Percentiles rank a stretch among this genome's conserved stretches.
These are phyloP conservation scores for Hemitrygon akajei DNA, from an alignment of 2,797 vertebrate species.

Conservation along the genomic window DNA sequence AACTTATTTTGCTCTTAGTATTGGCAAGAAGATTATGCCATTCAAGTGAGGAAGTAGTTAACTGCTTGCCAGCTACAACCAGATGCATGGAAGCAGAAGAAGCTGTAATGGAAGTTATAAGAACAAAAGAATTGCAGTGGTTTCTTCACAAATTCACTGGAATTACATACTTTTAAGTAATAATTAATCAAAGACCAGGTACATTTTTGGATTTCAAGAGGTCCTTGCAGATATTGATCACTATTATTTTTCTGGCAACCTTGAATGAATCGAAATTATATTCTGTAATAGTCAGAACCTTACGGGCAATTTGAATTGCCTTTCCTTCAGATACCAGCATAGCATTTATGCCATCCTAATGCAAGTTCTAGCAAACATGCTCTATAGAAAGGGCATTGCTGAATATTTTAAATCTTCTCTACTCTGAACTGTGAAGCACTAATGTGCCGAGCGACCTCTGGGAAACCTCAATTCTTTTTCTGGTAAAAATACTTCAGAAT, in stretches of 20 bases:
- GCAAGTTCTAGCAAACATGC: neutral
- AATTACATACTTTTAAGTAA: neutral
- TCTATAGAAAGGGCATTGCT: neutral
- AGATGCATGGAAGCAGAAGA: neutral
- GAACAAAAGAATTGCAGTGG: neutral
- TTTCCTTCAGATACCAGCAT: neutral
- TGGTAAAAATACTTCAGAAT: neutral
- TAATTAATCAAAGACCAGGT: conserved; percentile 8
- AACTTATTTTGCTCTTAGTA: neutral
- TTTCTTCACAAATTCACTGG: neutral
- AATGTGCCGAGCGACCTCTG: neutral
- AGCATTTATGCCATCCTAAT: neutral
- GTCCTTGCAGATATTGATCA: neutral
- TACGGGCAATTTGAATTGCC: neutral
- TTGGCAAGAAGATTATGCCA: neutral
- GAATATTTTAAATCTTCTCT: neutral
- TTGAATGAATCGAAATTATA: neutral
- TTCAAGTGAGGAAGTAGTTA: neutral
- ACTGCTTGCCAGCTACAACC: neutral
- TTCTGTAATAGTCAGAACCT: neutral
- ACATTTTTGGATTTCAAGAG: neutral
- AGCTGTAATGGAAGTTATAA: neutral
- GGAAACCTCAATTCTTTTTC: neutral
- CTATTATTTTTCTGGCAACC: neutral
- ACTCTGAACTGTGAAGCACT: neutral